Percentiles rank a stretch among this genome's conserved stretches.
Conservation (phyloP, 2,797 vertebrate species). For the Mus caroli region DNA sequence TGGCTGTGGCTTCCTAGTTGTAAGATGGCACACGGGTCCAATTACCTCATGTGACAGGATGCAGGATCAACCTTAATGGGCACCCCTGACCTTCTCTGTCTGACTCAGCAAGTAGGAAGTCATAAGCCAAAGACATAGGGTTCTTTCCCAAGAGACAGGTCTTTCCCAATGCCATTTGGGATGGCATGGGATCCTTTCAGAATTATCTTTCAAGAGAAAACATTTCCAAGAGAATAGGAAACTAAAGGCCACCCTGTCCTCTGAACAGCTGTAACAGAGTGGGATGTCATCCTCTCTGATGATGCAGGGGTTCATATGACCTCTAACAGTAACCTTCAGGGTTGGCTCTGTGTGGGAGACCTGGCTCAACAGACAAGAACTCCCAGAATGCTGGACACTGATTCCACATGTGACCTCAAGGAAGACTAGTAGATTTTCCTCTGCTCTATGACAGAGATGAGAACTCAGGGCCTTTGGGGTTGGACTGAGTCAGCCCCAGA, state of each 20-base stretch:
- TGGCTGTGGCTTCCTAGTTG: neutral
- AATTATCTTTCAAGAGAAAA: neutral
- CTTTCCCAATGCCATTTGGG: neutral
- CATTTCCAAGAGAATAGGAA: neutral
- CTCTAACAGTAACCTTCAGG: constrained; percentile 68
- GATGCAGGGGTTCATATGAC: neutral
- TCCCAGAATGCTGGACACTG: neutral
- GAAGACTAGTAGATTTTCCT: neutral
- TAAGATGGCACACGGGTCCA: constrained; percentile 20
- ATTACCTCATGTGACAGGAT: neutral
- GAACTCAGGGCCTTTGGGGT: neutral
- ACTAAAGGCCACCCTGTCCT: neutral
- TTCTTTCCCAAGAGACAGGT: neutral
- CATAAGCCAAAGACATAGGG: neutral
- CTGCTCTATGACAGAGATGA: neutral
- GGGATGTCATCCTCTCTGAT: neutral
- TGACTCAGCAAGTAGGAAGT: constrained; percentile 12
- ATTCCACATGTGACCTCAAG: neutral
- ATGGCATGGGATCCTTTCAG: neutral
- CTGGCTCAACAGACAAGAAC: neutral
- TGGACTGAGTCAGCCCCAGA: neutral
- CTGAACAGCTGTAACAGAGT: neutral
- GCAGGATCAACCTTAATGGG: neutral
- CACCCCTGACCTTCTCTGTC: neutral
- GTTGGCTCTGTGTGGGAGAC: neutral